Base-by-base conservation (phyloP, 2,113 vertebrate species). In the Crotalus viridis region DNA sequence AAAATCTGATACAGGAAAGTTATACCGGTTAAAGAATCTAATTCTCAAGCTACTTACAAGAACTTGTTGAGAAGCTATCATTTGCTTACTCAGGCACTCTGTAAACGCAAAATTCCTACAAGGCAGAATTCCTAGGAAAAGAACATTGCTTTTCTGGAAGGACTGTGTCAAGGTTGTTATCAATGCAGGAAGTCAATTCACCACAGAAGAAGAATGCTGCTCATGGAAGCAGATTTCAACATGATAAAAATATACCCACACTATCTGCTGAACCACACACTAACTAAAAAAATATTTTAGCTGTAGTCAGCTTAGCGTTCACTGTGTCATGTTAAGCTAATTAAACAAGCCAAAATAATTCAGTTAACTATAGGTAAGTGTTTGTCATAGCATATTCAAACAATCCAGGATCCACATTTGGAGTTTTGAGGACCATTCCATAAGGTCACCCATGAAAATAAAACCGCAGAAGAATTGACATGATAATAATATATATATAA, bases 1-100 rank as follows among this genome's bases (percentile, higher is more conserved):
- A 69, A 86, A 39, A 89, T 92, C 91, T 69, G 94, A 91, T 96
- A 91, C 95, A 55, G 52, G 91, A 94, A 12, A 69, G 13, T n/a
- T 89, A 92, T 90, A 95, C 33, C 95, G 33, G 94, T 85, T 64
- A 89, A 96, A 94, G 89, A 90, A 55, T 85, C n/a, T 39, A 85
- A 46, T 86, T 91, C 92, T 94, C 46, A 93, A 61, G 43, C 85
- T 3, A 87, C 46, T n/a, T 89, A 0, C 0, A 51, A 51, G 19
- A 91, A 15, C 54, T 55, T 86, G 21, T 55, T 90, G 21, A 22
- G 61, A 86, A 57, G 10, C 54, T 85, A 28, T 88, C n/a, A 10
- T 89, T 59, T 7, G 33, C 15, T 10, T 52, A 21, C 15, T 5
- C 46, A 19, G 46, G 56, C 1, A 19, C 1, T 59, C 46, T 33